These are phyloP conservation scores for Cheirogaleus medius DNA, from an alignment of 2,113 vertebrate species.

Conservation along the genomic window DNA sequence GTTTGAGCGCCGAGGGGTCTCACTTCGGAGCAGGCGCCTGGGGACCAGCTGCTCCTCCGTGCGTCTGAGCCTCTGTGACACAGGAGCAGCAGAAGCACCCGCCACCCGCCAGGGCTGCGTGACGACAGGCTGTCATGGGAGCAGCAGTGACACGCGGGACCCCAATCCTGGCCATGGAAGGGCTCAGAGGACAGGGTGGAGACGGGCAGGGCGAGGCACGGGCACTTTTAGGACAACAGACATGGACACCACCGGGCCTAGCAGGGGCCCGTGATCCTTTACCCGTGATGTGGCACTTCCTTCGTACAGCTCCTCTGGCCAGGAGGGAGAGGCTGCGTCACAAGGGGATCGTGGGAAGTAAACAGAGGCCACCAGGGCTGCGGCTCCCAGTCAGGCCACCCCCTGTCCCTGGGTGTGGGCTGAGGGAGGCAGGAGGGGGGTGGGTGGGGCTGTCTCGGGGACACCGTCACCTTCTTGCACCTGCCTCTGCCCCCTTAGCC, in stretches of 20 bases:
- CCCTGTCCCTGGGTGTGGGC: not conserved
- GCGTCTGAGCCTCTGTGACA: not conserved
- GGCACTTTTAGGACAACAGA: not conserved
- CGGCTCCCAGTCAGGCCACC: too few species aligned
- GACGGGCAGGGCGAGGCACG: not conserved
- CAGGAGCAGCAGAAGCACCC: not conserved
- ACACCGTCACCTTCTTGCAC: not conserved
- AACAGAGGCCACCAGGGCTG: not conserved
- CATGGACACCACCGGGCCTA: not conserved
- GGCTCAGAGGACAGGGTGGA: not conserved
- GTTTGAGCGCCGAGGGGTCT: not conserved
- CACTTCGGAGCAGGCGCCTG: not conserved
- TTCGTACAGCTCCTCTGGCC: not conserved
- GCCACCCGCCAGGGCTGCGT: not conserved
- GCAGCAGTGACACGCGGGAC: not conserved
- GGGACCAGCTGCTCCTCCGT: accelerated
- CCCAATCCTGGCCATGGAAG: too few species aligned
- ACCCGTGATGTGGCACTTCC: not conserved
- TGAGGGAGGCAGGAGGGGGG: not conserved
- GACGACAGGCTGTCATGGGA: not conserved
- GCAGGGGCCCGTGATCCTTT: too few species aligned
- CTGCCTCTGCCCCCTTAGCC: not conserved
- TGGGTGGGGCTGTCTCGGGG: not conserved
- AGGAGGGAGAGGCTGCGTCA: too few species aligned
- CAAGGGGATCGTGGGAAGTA: not conserved